Percentiles rank a stretch among this genome's conserved stretches.
These are phyloP conservation scores for Drosophila burlai DNA, from an alignment of 1,140 invertebrate genomes.

Conservation along the genomic window DNA sequence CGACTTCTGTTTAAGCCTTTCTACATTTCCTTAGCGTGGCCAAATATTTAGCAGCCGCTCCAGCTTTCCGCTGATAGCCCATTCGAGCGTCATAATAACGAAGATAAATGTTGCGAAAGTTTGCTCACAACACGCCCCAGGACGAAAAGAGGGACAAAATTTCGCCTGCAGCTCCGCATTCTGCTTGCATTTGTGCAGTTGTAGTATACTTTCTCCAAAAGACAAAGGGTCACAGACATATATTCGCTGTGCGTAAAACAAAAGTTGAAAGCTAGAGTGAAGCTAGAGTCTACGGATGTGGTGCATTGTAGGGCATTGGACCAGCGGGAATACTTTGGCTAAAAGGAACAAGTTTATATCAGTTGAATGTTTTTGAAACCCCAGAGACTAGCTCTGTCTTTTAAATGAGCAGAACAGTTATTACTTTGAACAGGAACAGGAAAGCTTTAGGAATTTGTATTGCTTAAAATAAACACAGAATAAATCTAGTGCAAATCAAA, in stretches of 20 bases:
- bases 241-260: slow-evolving; percentile 50
- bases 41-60: slow-evolving; percentile 79
- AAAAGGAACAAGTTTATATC: slow-evolving; percentile 39
- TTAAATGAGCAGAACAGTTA: slow-evolving; percentile 6
- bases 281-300: slow-evolving; percentile 52
- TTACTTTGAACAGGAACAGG: not conserved
- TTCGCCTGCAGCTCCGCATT: slow-evolving; percentile 48
- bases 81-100: slow-evolving; percentile 83
- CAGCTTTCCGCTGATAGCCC: slow-evolving; percentile 74
- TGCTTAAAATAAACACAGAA: no score
- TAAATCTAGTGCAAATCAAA: no score
- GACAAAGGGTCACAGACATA: slow-evolving; percentile 4
- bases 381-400: not conserved
- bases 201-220: slow-evolving; percentile 47
- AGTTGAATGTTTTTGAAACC: slow-evolving; percentile 20
- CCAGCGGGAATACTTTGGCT: slow-evolving; percentile 31
- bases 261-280: slow-evolving; percentile 58
- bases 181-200: slow-evolving; percentile 62
- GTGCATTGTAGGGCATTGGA: slow-evolving; percentile 31
- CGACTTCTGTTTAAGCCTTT: not conserved
- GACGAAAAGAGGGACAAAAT: slow-evolving; percentile 24
- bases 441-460: no score
- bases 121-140: slow-evolving; percentile 60
- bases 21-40: slow-evolving; percentile 6
- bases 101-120: slow-evolving; percentile 80